Conservation (phyloP, 2,113 vertebrate genomes). For the Junco hyemalis region DNA sequence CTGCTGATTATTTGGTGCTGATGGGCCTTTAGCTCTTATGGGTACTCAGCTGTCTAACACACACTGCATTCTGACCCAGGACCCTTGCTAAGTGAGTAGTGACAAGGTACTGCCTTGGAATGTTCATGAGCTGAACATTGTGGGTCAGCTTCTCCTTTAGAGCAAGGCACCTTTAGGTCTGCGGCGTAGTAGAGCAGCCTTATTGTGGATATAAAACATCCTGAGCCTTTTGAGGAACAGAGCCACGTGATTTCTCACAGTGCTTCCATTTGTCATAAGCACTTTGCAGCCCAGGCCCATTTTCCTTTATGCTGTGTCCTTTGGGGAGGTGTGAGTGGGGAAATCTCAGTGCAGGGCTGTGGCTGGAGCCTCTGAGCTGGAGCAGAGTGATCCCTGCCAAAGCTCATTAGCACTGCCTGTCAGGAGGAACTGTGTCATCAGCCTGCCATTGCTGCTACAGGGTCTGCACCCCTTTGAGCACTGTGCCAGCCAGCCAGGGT, state of each 20-base stretch:
- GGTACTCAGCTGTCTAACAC: background rate
- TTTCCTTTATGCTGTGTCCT: background rate
- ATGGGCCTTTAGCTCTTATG: background rate
- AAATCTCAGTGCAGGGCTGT: background rate
- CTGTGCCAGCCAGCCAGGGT: background rate
- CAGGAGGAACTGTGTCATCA: background rate
- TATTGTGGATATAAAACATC: background rate
- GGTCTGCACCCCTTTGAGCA: background rate
- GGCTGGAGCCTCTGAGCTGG: background rate
- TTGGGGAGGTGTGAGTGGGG: background rate
- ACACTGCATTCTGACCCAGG: background rate
- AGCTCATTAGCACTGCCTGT: background rate
- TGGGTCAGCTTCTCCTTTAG: background rate
- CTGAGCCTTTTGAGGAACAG: background rate
- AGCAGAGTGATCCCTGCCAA: background rate
- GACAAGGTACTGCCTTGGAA: background rate
- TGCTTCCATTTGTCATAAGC: background rate
- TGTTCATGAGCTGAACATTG: background rate
- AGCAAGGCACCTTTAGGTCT: background rate
- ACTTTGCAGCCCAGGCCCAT: background rate
- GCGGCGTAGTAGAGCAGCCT: background rate
- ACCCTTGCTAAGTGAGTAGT: background rate
- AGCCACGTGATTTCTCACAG: rapidly evolving
- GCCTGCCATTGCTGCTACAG: background rate
- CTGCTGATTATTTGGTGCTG: background rate